Conservation (phyloP, 2,888 invertebrate species). For the Automeris io region DNA sequence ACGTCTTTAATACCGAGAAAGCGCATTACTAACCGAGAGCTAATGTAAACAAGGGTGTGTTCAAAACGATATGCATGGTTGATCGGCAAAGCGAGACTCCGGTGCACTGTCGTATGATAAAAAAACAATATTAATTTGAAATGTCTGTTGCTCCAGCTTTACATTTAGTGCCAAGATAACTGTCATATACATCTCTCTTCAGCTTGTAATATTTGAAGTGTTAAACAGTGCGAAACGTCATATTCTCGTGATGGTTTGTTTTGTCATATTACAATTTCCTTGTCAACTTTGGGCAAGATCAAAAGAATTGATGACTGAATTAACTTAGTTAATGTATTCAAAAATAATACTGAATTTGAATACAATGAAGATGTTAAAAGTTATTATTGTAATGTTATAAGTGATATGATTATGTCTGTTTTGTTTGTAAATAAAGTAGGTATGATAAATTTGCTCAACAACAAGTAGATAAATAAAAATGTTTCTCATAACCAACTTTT, state of each 20-base stretch:
- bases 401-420: too few relatives aligned
- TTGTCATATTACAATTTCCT: too few relatives aligned
- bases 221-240: not conserved
- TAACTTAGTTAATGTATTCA: too few relatives aligned
- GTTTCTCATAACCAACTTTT: too few relatives aligned
- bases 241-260: not conserved
- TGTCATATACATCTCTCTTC: not conserved
- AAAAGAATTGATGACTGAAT: too few relatives aligned
- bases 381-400: too few relatives aligned
- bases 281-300: too few relatives aligned
- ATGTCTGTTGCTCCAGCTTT: not conserved
- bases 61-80: constrained; percentile 23
- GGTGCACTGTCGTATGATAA: not conserved
- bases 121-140: not conserved
- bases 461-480: too few relatives aligned
- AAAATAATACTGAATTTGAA: too few relatives aligned
- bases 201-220: not conserved
- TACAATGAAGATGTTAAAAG: too few relatives aligned
- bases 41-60: constrained; percentile 31
- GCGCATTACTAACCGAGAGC: constrained; percentile 25
- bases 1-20: constrained; percentile 16
- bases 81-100: constrained; percentile 2
- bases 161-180: not conserved
- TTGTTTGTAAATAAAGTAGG: too few relatives aligned
- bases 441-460: too few relatives aligned